These are phyloP conservation scores for Drosophila mimetica DNA, from an alignment of 2,888 invertebrate genomes.

Conservation along the genomic window DNA sequence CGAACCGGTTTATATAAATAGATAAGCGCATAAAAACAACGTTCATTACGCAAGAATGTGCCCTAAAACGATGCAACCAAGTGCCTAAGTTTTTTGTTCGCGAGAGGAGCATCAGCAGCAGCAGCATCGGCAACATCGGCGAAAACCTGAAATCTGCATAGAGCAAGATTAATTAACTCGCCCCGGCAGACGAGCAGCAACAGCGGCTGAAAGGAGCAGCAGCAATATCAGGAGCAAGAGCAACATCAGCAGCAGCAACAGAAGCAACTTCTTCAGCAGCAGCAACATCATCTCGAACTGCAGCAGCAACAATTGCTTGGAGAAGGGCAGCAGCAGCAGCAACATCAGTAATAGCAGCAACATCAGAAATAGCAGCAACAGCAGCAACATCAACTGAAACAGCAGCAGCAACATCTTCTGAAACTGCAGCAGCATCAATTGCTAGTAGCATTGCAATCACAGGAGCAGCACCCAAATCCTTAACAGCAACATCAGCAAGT, in stretches of 20 bases:
- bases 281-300: not conserved
- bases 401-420: not conserved
- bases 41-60: slow-evolving; percentile 79
- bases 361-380: not conserved
- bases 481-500: not conserved
- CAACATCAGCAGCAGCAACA: slow-evolving; percentile 21
- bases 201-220: slow-evolving; percentile 5
- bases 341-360: not conserved
- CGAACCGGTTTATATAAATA: slow-evolving; percentile 74
- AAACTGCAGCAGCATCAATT: not conserved
- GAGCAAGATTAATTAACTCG: slow-evolving; percentile 71
- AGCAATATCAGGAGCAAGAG: slow-evolving; percentile 14
- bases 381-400: not conserved
- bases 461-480: not conserved
- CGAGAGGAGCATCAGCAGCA: slow-evolving; percentile 2
- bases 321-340: slow-evolving; percentile 3
- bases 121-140: slow-evolving; percentile 1
- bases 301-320: not conserved
- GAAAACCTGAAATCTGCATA: slow-evolving; percentile 79
- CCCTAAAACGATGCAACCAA: slow-evolving; percentile 77
- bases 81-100: slow-evolving; percentile 51
- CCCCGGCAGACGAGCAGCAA: slow-evolving; percentile 11
- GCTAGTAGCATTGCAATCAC: not conserved
- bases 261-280: slow-evolving; percentile 15
- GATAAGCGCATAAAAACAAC: slow-evolving; percentile 48